Base-by-base conservation (phyloP, 2,113 vertebrate species). In the Noturus placidus region DNA sequence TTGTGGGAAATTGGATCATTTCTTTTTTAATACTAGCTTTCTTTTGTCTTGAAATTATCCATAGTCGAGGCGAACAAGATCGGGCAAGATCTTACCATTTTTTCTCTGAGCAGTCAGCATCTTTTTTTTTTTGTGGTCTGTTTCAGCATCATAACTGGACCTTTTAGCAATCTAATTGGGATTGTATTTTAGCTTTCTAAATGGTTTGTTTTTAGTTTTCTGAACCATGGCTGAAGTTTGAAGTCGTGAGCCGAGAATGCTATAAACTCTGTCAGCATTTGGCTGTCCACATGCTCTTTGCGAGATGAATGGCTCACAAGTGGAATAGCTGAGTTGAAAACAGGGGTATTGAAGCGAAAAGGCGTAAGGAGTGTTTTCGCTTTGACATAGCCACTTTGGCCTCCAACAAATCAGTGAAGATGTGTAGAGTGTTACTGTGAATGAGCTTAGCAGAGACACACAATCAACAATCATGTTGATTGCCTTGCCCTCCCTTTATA, bases 201-300 rank as follows among this genome's bases (percentile, higher is more conserved):
- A 79, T 79, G 54, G 76, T 79, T 15, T 35, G 76, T 54, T 10
- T 56, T 56, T 56, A 30, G 50, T 80, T 80, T 56, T 80, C 77
- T 80, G 50, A 78, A 25, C 76, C 42, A 50, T 78, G 76, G 27
- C 46, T 30, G 11, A 52, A 80, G 50, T 52, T 78, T n/a, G 50
- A 78, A 78, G 46, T 56, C 22, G 76, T 78, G 46, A 78, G 27
- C 46, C 3, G 46, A 78, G 46, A 30, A 27, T 54, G 50, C 77
- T 33, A 56, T 33, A 80, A 80, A 80, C n/a, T 50, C 15, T 11
- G 50, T 80, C 77, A 33, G 52, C 52, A 33, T 80, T 56, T 80
- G 77, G 50, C 77, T 56, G 50, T 33, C 52, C 5, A 8, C 14
- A 19, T 56, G n/a, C 33, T 57, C 76, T 79, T 54, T 56, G n/a